These are phyloP conservation scores for Chromobotia macracanthus DNA, from an alignment of 2,797 vertebrate species.

Conservation along the genomic window DNA sequence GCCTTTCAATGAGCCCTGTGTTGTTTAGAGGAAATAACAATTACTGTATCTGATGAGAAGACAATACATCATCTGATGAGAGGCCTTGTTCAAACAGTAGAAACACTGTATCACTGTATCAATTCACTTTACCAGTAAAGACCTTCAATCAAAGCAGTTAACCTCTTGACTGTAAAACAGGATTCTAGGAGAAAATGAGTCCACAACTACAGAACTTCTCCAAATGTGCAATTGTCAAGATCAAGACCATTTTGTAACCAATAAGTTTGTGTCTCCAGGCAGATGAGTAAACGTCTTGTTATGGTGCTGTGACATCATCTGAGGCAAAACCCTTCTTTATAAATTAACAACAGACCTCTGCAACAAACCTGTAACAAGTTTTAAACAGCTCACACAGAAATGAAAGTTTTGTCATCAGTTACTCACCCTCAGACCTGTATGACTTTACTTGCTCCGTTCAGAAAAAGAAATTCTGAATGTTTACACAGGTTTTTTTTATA, in stretches of 20 bases:
- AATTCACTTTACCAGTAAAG: conserved; percentile 30
- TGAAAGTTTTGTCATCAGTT: not conserved
- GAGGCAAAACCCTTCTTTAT: conserved; percentile 22
- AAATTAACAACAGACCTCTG: conserved; percentile 23
- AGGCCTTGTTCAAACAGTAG: conserved; percentile 8
- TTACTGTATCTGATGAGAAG: conserved; percentile 20
- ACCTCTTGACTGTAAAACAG: not conserved
- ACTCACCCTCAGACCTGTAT: not conserved
- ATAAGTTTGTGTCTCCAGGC: conserved; percentile 14
- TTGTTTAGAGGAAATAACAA: conserved; percentile 11
- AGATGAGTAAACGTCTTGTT: conserved; percentile 34
- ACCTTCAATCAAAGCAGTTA: not conserved
- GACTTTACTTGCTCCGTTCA: not conserved
- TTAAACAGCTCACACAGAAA: not conserved
- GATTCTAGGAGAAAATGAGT: not conserved
- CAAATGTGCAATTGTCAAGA: conserved; percentile 18
- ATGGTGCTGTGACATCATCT: not conserved
- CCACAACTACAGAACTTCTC: conserved; percentile 6
- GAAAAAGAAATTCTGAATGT: not conserved
- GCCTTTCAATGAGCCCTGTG: conserved; percentile 20
- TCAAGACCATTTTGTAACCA: not conserved
- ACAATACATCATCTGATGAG: not conserved
- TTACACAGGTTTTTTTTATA: not conserved
- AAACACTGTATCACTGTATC: not conserved
- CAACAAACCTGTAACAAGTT: not conserved